Conservation (phyloP, 1,140 invertebrate species). For the Lepidurus apus region DNA sequence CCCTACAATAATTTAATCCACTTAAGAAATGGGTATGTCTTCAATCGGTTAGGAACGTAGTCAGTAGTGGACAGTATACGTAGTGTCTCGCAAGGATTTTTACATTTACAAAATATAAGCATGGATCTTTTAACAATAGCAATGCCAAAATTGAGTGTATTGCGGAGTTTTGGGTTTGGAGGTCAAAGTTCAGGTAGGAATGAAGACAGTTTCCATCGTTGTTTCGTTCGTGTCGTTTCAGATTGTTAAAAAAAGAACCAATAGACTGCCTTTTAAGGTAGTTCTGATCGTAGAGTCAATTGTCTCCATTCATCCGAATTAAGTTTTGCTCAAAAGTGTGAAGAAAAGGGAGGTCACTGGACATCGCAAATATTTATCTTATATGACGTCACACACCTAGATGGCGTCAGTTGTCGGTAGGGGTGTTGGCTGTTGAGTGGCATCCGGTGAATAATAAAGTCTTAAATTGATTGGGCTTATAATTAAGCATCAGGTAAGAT, state of each 20-base stretch:
- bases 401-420: constrained; percentile 2
- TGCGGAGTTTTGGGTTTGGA: not conserved
- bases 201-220: too few species aligned
- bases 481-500: not conserved
- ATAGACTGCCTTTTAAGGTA: too few species aligned
- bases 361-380: not conserved
- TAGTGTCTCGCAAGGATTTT: not conserved
- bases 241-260: too few species aligned
- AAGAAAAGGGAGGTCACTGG: not conserved
- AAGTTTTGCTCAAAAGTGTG: not conserved
- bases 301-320: too few species aligned
- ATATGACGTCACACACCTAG: not conserved
- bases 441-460: constrained; percentile 19
- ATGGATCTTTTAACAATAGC: not conserved
- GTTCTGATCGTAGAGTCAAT: too few species aligned
- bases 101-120: not conserved
- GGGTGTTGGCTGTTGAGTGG: constrained; percentile 20
- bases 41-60: not conserved
- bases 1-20: not conserved
- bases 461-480: not conserved
- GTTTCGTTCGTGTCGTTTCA: too few species aligned
- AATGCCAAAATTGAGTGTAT: not conserved
- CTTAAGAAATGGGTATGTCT: not conserved
- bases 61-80: not conserved
- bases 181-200: not conserved